Evolutionary conservation across 2,797 vertebrate genomes (phyloP).

Genomic region (Odontamblyopus rebecca): DNA sequence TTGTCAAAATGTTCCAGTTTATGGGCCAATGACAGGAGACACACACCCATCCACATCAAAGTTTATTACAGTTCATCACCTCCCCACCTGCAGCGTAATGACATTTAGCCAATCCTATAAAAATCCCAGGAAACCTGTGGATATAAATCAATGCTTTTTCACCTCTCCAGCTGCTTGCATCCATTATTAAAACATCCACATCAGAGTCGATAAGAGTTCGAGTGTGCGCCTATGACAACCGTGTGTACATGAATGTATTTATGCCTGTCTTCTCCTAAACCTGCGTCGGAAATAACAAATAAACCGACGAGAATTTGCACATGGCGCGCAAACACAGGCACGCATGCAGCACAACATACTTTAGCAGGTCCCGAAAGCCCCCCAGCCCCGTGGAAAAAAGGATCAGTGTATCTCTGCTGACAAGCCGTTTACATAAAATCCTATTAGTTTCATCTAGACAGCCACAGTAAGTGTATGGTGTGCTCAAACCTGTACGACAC

Average conservation of each 20-base stretch:
- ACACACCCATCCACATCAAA: conserved; percentile 78
- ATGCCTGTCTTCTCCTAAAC: conserved; percentile 39
- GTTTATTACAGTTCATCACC: conserved; percentile 83
- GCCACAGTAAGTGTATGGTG: conserved; percentile 61
- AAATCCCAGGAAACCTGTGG: conserved; percentile 79
- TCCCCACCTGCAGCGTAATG: conserved; percentile 80
- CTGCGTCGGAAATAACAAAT: conserved; percentile 45
- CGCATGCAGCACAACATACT: conserved; percentile 36
- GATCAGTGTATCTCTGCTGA: conserved; percentile 78
- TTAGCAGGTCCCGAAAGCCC: conserved; percentile 32
- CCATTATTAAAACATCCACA: conserved; percentile 79
- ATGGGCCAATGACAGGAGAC: conserved; percentile 73
- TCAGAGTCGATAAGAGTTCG: conserved; percentile 63
- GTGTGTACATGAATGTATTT: conserved; percentile 36
- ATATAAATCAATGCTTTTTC: conserved; percentile 80
- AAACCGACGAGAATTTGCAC: conserved; percentile 45
- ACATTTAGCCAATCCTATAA: conserved; percentile 84
- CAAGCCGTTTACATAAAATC: conserved; percentile 80
- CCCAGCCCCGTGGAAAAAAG: conserved; percentile 65
- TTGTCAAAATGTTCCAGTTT: conserved; percentile 70
- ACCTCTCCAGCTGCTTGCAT: conserved; percentile 78
- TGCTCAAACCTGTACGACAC: conserved; percentile 52
- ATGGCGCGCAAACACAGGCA: conserved; percentile 14
- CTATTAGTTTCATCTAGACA: conserved; percentile 72
- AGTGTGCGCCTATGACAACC: conserved; percentile 47